Evolutionary conservation across 2,113 vertebrate genomes (phyloP).

Genomic region (Anhinga rufa): DNA sequence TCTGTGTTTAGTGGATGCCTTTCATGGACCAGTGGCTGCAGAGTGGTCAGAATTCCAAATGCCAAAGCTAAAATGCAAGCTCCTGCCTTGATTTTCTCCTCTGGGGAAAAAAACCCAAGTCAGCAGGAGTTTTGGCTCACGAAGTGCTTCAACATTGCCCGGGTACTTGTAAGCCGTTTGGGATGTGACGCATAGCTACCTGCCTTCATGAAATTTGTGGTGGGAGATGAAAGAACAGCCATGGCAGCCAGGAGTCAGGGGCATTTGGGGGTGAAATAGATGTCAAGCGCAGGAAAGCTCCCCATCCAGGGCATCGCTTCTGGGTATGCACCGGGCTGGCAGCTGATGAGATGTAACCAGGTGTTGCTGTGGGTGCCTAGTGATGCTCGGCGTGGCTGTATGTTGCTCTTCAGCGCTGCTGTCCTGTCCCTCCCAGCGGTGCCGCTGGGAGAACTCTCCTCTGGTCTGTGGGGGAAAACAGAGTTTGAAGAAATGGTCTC

Average conservation of each 20-base stretch:
- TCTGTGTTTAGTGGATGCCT: neutral
- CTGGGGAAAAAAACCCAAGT: neutral
- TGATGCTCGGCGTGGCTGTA: neutral
- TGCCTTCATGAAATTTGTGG: neutral
- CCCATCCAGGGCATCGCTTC: neutral
- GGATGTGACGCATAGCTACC: neutral
- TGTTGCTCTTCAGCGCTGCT: neutral
- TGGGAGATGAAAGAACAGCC: neutral
- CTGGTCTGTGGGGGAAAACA: neutral
- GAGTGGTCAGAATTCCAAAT: neutral
- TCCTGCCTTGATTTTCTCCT: neutral
- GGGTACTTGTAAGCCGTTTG: accelerated
- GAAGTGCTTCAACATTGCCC: neutral
- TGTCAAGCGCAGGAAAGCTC: neutral
- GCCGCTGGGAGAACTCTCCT: neutral
- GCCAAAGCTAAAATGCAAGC: neutral
- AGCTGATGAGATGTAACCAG: neutral
- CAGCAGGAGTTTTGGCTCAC: neutral
- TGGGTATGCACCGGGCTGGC: neutral
- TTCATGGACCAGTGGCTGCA: neutral
- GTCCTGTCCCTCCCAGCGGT: neutral
- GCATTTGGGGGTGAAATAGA: neutral
- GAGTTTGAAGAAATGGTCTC: neutral
- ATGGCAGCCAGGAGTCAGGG: accelerated
- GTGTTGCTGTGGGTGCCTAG: neutral